Evolutionary conservation across 1,140 invertebrate species (phyloP).

Genomic region (Cephus cinctus): DNA sequence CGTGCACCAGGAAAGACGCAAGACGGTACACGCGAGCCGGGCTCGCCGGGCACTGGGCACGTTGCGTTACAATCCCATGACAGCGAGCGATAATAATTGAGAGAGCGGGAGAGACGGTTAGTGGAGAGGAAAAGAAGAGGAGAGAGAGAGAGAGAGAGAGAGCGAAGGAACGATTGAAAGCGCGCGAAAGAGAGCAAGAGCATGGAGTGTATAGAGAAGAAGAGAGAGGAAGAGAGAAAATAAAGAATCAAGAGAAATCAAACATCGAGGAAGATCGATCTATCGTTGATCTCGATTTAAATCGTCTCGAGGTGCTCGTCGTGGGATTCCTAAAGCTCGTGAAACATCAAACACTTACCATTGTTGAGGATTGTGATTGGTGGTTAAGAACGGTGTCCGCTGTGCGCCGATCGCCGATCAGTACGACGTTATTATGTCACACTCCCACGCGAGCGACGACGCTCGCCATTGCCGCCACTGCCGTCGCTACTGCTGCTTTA

Average conservation of each 20-base stretch:
- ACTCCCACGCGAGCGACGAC: conserved; percentile 44
- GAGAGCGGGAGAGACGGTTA: no score
- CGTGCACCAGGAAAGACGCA: conserved; percentile 37
- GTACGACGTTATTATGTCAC: conserved; percentile 41
- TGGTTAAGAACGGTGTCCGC: no score
- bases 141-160: no score
- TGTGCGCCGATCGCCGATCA: conserved; percentile 1
- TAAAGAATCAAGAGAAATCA: neutral
- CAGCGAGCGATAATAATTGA: neutral
- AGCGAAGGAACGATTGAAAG: no score
- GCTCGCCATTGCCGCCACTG: conserved; percentile 19
- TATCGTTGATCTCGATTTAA: neutral
- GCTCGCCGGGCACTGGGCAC: neutral
- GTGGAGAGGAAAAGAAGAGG: no score
- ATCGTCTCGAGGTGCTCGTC: no score
- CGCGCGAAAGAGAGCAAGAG: no score
- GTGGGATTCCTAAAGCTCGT: no score
- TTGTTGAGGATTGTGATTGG: no score
- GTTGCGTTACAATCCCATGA: neutral
- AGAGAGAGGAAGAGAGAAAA: neutral
- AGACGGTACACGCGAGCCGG: conserved; percentile 9
- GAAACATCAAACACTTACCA: no score
- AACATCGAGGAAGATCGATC: neutral
- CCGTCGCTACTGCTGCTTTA: conserved; percentile 12
- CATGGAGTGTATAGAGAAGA: neutral